These are phyloP conservation scores for Sceliomorpha sp. DNA, from an alignment of 2,888 invertebrate genomes.

Conservation along the genomic window DNA sequence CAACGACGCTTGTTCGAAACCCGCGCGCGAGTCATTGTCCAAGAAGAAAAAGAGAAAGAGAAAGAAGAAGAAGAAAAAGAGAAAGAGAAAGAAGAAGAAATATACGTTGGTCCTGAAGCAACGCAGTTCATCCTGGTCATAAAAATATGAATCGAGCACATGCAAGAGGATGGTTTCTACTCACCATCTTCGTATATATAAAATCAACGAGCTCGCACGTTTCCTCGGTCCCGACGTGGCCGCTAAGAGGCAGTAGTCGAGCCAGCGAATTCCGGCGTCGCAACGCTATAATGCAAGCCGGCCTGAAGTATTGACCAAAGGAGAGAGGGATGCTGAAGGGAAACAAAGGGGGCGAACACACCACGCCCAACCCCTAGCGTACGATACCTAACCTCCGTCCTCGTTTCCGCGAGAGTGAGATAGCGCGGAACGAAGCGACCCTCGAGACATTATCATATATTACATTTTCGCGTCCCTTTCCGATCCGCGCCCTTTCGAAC, in stretches of 20 bases:
- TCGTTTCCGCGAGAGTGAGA: slow-evolving; percentile 43
- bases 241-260: slow-evolving; percentile 71
- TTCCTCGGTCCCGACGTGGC: slow-evolving; percentile 19
- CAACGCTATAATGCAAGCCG: slow-evolving; percentile 68
- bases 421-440: slow-evolving; percentile 51
- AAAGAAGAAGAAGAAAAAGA: no score
- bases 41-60: no score
- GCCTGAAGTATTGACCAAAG: slow-evolving; percentile 78
- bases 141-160: slow-evolving; percentile 29
- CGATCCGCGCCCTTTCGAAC: slow-evolving; percentile 60
- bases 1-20: no score
- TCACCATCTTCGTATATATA: slow-evolving; percentile 27
- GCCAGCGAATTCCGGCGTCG: slow-evolving; percentile 76
- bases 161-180: slow-evolving; percentile 27
- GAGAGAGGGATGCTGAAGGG: slow-evolving; percentile 58
- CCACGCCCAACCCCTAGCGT: slow-evolving; percentile 78
- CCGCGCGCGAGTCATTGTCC: no score
- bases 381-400: slow-evolving; percentile 67
- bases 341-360: slow-evolving; percentile 63
- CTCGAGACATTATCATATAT: slow-evolving; percentile 76
- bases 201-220: slow-evolving; percentile 38
- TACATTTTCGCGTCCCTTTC: slow-evolving; percentile 73
- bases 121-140: slow-evolving; percentile 9
- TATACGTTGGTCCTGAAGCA: slow-evolving; percentile 1
- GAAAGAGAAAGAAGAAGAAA: no score